Evolutionary conservation across 2,888 invertebrate species (phyloP).

Genomic region (Drosophila merina): DNA sequence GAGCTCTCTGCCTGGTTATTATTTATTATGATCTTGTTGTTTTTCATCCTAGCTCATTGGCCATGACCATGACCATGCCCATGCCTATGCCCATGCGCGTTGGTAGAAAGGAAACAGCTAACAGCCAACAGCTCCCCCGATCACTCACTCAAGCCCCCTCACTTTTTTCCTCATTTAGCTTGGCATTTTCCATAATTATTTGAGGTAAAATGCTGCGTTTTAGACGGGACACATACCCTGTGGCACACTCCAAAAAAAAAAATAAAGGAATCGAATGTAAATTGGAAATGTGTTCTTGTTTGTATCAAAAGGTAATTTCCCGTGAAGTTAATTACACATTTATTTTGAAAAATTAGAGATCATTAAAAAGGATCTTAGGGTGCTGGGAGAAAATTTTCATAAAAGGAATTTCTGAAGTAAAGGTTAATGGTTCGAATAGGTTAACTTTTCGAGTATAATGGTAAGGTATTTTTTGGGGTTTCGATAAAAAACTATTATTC

Average conservation of each 20-base stretch:
- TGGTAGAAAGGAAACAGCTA: constrained; percentile 57
- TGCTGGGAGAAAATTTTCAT: neutral
- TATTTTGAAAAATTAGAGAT: neutral
- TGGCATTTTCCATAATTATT: constrained; percentile 76
- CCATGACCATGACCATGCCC: constrained; percentile 72
- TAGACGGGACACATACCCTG: constrained; percentile 72
- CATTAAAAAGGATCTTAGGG: neutral
- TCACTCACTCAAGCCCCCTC: constrained; percentile 25
- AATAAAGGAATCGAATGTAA: neutral
- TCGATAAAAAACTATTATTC: neutral
- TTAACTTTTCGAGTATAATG: neutral
- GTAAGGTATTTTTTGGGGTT: neutral
- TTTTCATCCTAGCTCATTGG: constrained; percentile 76
- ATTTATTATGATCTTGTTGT: constrained; percentile 77
- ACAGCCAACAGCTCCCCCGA: constrained; percentile 47
- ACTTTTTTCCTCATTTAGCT: constrained; percentile 31
- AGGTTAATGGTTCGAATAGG: neutral
- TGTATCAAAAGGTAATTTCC: constrained; percentile 1
- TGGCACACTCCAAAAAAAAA: constrained; percentile 17
- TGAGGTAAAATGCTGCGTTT: constrained; percentile 64
- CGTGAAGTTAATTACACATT: constrained; percentile 2
- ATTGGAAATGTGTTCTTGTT: neutral
- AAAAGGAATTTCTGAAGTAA: neutral
- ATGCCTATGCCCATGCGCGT: constrained; percentile 31
- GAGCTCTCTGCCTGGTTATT: constrained; percentile 62